Percentiles rank a stretch among this genome's conserved stretches.
Conservation (phyloP, 2,113 vertebrate genomes). For the Ifrita kowaldi region DNA sequence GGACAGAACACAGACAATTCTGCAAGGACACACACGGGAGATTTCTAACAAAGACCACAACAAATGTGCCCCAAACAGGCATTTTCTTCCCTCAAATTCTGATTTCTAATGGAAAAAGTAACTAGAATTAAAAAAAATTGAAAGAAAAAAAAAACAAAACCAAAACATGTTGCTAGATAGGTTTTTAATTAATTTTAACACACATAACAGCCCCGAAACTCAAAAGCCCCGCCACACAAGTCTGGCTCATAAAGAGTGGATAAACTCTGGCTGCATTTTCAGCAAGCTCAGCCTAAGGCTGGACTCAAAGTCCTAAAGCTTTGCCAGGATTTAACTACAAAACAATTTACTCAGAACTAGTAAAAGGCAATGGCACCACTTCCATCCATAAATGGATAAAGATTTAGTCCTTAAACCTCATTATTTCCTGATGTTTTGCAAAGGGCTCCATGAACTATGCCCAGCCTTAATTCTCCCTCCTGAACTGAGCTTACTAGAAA, state of each 20-base stretch:
- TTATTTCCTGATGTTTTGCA: background rate
- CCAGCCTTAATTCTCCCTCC: background rate
- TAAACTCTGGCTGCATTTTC: background rate
- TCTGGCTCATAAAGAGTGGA: background rate
- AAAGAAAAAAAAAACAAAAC: background rate
- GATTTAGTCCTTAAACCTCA: background rate
- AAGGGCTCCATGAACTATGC: background rate
- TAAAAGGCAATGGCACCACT: background rate
- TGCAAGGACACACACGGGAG: background rate
- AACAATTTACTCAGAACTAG: background rate
- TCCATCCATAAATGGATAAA: background rate
- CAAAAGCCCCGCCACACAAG: fast-evolving
- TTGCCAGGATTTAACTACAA: background rate
- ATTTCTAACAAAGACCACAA: background rate
- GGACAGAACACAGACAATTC: background rate
- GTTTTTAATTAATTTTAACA: background rate
- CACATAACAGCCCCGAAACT: background rate
- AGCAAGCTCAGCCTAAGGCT: background rate
- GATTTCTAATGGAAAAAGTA: background rate
- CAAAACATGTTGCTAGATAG: no score
- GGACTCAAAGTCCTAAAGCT: background rate
- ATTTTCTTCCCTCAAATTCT: background rate
- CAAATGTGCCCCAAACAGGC: background rate
- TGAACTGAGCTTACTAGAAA: background rate
- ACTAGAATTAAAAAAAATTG: fast-evolving